Conservation (phyloP, 2,888 invertebrate species). For the Gymnoscelis rufifasciata region DNA sequence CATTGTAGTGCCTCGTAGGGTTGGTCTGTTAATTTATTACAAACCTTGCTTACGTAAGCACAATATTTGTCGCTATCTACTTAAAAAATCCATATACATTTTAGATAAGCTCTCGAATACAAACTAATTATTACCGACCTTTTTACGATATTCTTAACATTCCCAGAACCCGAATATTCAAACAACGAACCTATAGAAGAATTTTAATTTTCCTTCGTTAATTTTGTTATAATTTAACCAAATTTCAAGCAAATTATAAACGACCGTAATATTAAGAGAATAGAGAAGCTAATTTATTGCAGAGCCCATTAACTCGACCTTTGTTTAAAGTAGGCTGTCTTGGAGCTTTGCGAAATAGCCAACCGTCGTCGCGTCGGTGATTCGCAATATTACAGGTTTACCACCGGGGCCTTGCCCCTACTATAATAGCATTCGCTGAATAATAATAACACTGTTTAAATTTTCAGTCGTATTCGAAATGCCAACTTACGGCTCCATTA, state of each 20-base stretch:
- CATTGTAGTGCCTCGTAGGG: too few relatives aligned
- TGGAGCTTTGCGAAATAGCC: conserved; percentile 16
- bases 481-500: neutral
- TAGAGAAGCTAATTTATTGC: conserved; percentile 22
- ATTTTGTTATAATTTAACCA: conserved; percentile 21
- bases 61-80: too few relatives aligned
- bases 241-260: conserved; percentile 24
- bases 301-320: conserved; percentile 18
- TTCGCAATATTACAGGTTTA: conserved; percentile 8
- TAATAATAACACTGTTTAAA: neutral
- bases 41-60: too few relatives aligned
- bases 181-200: too few relatives aligned
- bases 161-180: too few relatives aligned
- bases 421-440: conserved; percentile 1
- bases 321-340: conserved; percentile 17
- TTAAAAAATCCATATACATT: too few relatives aligned
- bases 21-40: too few relatives aligned
- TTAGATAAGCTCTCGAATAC: neutral
- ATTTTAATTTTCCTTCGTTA: conserved; percentile 8
- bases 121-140: neutral
- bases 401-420: neutral
- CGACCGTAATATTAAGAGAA: conserved; percentile 16
- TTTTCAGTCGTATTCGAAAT: neutral
- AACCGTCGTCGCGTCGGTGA: neutral
- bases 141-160: neutral